Base-by-base conservation (phyloP, 2,888 invertebrate species). In the Melinaea marsaeus region DNA sequence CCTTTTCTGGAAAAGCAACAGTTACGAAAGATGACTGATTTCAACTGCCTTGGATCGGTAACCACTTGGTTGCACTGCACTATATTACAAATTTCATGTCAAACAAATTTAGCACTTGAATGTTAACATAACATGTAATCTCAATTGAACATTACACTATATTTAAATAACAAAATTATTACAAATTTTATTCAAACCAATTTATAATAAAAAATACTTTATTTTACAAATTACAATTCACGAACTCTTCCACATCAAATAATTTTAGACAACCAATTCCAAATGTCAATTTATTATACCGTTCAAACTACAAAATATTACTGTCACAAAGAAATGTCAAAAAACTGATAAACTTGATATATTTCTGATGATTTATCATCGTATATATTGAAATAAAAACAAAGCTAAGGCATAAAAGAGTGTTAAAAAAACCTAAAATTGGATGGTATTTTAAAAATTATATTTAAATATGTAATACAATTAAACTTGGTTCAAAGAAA, bases 221-320 rank as follows among this genome's bases (percentile, higher is more conserved):
- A 51, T 51, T 51, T 32, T 32, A 51, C 7, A 32, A 32, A 22
- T 9, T 32, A 22, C 7, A 51, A 51, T 32, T 32, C 9, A 32
- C 7, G 11, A 32, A 51, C 51, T 51, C 32, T 22, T 48, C 48
- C 32, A 51, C 32, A 32, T 32, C 42, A 51, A 51, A 32, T 22
- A 51, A 51, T 51, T 51, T 51, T 7, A 51, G 51, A 51, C 32
- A 51, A 51, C 51, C 51, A 51, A 32, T 32, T 51, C 51, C 51
- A 51, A 32, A 51, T 51, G 51, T 51, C 51, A 32, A 7, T 51
- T 51, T 51, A 48, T n/a, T 7, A 48, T 22, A 22, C 22, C 22
- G 22, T 22, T 22, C 22, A 22, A 37, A 7, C 4, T 4, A 7
- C 37, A 37, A 37, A 37, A 37, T 37, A 6, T 37, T 6, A 37